Base-by-base conservation (phyloP, 2,113 vertebrate species). In the Oreochromis spilurus region DNA sequence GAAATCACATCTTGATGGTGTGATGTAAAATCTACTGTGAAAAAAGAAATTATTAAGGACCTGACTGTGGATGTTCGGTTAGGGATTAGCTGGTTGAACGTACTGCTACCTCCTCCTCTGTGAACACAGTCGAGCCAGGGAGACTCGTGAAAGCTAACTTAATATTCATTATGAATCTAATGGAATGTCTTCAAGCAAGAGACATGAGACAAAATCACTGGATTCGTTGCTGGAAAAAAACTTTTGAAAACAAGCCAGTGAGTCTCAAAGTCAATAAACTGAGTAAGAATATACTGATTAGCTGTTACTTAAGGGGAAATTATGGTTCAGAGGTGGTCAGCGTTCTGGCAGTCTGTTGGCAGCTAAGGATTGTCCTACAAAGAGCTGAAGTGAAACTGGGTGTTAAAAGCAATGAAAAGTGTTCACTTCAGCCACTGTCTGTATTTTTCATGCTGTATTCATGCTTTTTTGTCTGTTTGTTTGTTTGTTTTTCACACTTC, bases 281-380 rank as follows among this genome's bases (percentile, higher is more conserved):
- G 4, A 70, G 65, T 24, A 43, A 70, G 65, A 40, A 43, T 14
- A 70, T 70, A 43, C 36, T 70, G 65, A 70, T 70, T 70, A 70
- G 36, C n/a, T 70, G 65, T 16, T 24, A 70, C 4, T 70, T 43
- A 70, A 40, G 62, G 62, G 36, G 62, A 67, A 67, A 40, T 67
- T 40, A 67, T 67, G 62, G 62, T 40, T 67, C 7, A 67, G 62
- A 13, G 62, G 34, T 40, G 62, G 19, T 67, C 19, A 40, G 62
- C 1, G 1, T 40, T 67, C 36, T 67, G 62, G 60, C 34, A 67
- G 60, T 5, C 19, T 2, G 34, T 13, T 67, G 60, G 62, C 62
- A 67, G 62, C 62, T 67, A 67, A 19, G 60, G 34, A 38, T 5
- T 13, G 60, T 19, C 0, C 0, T 65, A n/a, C 0, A 0, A 67